Percentiles rank a stretch among this genome's conserved stretches.
phyloP scores from a whole-genome alignment of 2,888 invertebrate species.

The Pomacea canaliculata region DNA sequence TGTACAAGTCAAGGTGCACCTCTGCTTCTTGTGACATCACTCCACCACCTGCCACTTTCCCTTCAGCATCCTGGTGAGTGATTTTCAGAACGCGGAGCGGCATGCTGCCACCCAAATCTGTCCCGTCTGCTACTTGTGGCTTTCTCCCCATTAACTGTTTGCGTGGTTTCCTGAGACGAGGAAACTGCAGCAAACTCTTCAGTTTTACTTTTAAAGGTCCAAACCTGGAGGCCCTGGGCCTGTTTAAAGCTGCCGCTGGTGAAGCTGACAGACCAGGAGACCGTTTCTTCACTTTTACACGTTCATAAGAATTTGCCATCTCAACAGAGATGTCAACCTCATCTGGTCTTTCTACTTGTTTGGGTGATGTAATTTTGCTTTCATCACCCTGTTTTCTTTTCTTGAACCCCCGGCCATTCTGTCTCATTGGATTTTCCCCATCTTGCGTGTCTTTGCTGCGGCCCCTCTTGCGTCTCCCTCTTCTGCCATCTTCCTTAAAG shows the following conservation, averaged over 20 bases:
- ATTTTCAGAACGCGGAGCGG: constrained; percentile 36
- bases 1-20: constrained; percentile 55
- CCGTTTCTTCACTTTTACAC: constrained; percentile 32
- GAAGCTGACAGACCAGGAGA: constrained; percentile 27
- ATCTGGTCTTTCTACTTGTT: not conserved
- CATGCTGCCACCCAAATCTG: not conserved
- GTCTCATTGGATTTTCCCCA: not conserved
- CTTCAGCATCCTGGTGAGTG: constrained; percentile 52
- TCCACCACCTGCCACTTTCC: constrained; percentile 39
- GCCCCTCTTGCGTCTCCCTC: not conserved
- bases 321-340: not conserved
- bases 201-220: constrained; percentile 37
- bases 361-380: not conserved
- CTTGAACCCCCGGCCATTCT: not conserved
- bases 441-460: constrained; percentile 6
- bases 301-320: not conserved
- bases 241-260: constrained; percentile 7
- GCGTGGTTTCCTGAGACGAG: not conserved
- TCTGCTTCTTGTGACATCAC: constrained; percentile 38
- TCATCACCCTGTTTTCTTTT: not conserved
- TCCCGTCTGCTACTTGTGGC: not conserved
- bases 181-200: constrained; percentile 34
- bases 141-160: constrained; percentile 9
- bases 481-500: not conserved
- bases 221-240: constrained; percentile 23